Percentiles rank a stretch among this genome's conserved stretches.
Conservation (phyloP, 1,140 invertebrate species). For the Coboldia fuscipes region DNA sequence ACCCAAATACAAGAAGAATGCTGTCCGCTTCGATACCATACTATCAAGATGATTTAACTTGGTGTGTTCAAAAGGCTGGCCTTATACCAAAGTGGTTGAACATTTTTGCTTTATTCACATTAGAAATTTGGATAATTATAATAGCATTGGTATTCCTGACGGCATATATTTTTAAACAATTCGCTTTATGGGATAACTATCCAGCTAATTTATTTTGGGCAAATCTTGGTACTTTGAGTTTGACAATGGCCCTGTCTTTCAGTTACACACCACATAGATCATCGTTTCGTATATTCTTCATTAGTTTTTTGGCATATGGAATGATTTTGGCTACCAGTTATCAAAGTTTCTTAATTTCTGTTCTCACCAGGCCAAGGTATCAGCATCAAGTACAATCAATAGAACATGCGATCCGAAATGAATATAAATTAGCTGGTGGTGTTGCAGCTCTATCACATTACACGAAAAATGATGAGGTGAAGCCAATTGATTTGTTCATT, state of each 20-base stretch:
- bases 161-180: background rate
- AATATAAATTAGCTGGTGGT: slow-evolving; percentile 1
- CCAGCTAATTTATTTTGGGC: slow-evolving; percentile 1
- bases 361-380: slow-evolving; percentile 5
- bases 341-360: slow-evolving; percentile 5
- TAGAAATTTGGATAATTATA: background rate
- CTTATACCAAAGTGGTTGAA: background rate
- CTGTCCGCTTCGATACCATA: slow-evolving; percentile 2
- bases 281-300: slow-evolving; percentile 4
- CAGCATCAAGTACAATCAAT: slow-evolving; percentile 4
- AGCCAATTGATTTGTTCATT: background rate
- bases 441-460: background rate
- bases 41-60: slow-evolving; percentile 4
- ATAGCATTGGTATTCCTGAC: background rate
- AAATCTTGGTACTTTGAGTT: background rate
- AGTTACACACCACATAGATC: background rate
- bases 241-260: background rate
- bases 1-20: background rate
- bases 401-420: background rate
- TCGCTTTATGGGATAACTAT: slow-evolving; percentile 1
- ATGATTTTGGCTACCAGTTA: slow-evolving; percentile 4
- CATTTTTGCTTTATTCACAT: slow-evolving; percentile 2
- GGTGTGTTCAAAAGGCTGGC: slow-evolving; percentile 1
- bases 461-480: slow-evolving; percentile 1
- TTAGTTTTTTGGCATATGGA: slow-evolving; percentile 3